Percentiles rank a stretch among this genome's conserved stretches.
phyloP scores from a whole-genome alignment of 1,140 invertebrate genomes.

The Drosophila tropicalis region DNA sequence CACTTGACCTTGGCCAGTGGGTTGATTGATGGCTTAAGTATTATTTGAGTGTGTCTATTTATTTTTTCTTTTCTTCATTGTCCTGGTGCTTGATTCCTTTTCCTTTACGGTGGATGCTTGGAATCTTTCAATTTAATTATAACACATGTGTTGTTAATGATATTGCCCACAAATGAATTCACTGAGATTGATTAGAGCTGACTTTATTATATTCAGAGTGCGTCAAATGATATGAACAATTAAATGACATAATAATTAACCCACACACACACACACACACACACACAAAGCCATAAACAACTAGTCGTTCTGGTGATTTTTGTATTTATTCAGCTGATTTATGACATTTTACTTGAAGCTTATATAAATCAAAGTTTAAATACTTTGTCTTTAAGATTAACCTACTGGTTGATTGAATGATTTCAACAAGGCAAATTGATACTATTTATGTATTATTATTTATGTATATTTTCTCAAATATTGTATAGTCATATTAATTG shows the following conservation, averaged over 20 bases:
- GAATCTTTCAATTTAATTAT: conserved; percentile 63
- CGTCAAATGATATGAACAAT: conserved; percentile 9
- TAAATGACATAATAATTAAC: conserved; percentile 19
- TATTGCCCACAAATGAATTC: conserved; percentile 40
- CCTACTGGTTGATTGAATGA: background rate
- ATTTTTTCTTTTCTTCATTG: conserved; percentile 20
- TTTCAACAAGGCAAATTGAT: no score
- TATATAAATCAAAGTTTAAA: conserved; percentile 1
- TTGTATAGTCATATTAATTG: no score
- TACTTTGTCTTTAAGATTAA: background rate
- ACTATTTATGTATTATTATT: no score
- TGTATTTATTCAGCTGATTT: background rate
- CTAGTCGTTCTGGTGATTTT: background rate
- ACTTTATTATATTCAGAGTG: background rate
- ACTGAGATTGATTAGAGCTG: conserved; percentile 66
- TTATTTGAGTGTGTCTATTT: conserved; percentile 72
- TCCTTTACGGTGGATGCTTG: conserved; percentile 24
- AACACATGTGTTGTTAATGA: conserved; percentile 72
- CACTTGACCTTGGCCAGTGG: conserved; percentile 64
- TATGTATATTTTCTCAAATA: no score
- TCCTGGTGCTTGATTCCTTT: conserved; percentile 17
- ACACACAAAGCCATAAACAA: no score
- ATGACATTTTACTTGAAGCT: background rate
- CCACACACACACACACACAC: background rate
- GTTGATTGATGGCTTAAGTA: conserved; percentile 78